Evolutionary conservation across 2,113 vertebrate species (phyloP).

Genomic region (Nettapus auritus): DNA sequence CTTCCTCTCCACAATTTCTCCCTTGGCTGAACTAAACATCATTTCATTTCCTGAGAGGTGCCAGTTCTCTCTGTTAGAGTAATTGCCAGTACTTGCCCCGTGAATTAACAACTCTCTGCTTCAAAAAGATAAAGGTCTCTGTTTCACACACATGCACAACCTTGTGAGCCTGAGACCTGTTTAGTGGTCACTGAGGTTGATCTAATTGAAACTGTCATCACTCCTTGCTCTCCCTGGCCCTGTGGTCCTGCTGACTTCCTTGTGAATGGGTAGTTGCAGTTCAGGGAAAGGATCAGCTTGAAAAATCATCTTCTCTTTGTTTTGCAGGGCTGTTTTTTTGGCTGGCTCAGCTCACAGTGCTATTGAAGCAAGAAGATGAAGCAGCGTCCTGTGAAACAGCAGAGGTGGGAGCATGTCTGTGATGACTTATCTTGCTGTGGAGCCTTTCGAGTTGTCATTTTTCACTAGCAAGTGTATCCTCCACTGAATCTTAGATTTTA

Average conservation of each 20-base stretch:
- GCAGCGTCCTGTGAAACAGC: background rate
- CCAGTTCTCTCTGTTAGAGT: background rate
- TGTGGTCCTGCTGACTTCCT: background rate
- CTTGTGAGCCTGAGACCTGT: background rate
- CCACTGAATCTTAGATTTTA: background rate
- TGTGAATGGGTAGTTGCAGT: background rate
- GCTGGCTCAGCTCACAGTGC: background rate
- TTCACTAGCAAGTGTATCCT: background rate
- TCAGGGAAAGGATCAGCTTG: background rate
- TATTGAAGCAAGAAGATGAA: background rate
- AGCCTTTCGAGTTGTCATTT: background rate
- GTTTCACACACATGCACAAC: background rate
- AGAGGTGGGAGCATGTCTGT: background rate
- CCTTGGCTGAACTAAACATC: background rate
- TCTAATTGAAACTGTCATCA: background rate
- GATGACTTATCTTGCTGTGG: background rate
- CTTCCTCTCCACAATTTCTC: background rate
- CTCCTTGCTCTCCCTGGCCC: fast-evolving
- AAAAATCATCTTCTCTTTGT: background rate
- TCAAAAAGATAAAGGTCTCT: background rate
- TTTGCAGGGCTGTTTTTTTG: background rate
- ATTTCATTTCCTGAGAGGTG: background rate
- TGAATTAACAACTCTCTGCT: slow-evolving; percentile 17
- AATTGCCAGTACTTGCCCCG: background rate
- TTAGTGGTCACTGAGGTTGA: fast-evolving